Evolutionary conservation across 2,888 invertebrate genomes (phyloP).

Genomic region (Lymantria dispar): DNA sequence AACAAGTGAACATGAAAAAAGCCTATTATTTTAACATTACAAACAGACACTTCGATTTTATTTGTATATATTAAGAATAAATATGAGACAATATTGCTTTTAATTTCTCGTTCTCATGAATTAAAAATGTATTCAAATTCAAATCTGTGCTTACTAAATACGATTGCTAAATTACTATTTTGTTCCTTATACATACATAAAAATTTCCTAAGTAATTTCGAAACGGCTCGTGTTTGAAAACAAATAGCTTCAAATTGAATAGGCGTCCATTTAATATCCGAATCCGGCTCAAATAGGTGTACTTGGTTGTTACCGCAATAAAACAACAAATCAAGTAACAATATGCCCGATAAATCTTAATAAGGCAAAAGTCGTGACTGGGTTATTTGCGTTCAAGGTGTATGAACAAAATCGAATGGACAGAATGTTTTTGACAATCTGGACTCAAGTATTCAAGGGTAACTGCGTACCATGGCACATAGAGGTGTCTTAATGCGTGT

Average conservation of each 20-base stretch:
- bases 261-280: slow-evolving; percentile 15
- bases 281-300: slow-evolving; percentile 22
- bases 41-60: no score
- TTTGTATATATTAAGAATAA: no score
- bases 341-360: slow-evolving; percentile 51
- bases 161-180: no score
- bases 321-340: slow-evolving; percentile 46
- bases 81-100: no score
- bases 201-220: no score
- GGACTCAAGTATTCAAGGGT: slow-evolving; percentile 55
- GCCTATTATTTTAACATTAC: no score
- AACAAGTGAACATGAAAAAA: no score
- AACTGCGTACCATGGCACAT: slow-evolving; percentile 37
- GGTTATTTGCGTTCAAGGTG: slow-evolving; percentile 60
- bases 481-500: slow-evolving; percentile 48
- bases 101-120: no score
- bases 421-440: slow-evolving; percentile 57
- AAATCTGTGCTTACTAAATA: no score
- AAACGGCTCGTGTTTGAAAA: not conserved
- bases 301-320: slow-evolving; percentile 31
- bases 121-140: no score
- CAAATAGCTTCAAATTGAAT: slow-evolving; percentile 14
- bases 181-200: no score
- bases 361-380: slow-evolving; percentile 63
- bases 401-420: slow-evolving; percentile 47